Evolutionary conservation across 2,888 invertebrate species (phyloP), one percentile per base, ranked within the genome.

Genomic region (Caenorhabditis zanzibari): DNA sequence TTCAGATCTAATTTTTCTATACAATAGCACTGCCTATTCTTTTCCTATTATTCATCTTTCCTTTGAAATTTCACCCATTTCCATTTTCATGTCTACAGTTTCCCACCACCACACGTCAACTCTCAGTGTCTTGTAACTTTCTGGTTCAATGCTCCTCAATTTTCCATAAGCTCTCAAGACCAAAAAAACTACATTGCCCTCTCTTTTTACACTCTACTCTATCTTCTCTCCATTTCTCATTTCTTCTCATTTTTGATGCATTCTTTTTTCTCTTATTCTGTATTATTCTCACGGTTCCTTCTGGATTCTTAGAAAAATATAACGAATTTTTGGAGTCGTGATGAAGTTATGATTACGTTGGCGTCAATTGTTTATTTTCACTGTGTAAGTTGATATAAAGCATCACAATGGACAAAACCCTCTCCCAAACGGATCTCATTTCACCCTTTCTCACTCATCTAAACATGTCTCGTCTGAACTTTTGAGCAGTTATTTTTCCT

Each of bases 341-440:
- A 38, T 38, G 10, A 38, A 6, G 38, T 38, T 6, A 38, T 38
- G 12, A 38, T 38, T 38, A 38, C 19, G n/a, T 47, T 19, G 47
- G 19, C 10, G 7, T 5, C 24, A 56, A 56, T 28, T 56, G 14
- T 56, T 35, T 58, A 35, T 35, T 35, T 7, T n/a, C 16, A 16
- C 5, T 19, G 19, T 72, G 69, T 76, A 76, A 76, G 28, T 24
- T 61, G 68, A 68, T 76, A 64, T 68, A n/a, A 16, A 19, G 68
- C 41, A 68, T 68, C 68, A 68, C 22, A 32, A 64, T 54, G n/a
- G n/a, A n/a, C n/a, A 54, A n/a, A 64, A 22, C 41, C 41, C 16
- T 19, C 12, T 14, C 19, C 19, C 19, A 35, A 19, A 58, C 19
- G 44, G 44, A 58, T 71, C 71, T 32, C 28, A 16, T 71, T 71